A percentile compares a stretch with the other conserved stretches of the same genome.
Conservation (phyloP, 1,140 invertebrate genomes). For the Varroa destructor region DNA sequence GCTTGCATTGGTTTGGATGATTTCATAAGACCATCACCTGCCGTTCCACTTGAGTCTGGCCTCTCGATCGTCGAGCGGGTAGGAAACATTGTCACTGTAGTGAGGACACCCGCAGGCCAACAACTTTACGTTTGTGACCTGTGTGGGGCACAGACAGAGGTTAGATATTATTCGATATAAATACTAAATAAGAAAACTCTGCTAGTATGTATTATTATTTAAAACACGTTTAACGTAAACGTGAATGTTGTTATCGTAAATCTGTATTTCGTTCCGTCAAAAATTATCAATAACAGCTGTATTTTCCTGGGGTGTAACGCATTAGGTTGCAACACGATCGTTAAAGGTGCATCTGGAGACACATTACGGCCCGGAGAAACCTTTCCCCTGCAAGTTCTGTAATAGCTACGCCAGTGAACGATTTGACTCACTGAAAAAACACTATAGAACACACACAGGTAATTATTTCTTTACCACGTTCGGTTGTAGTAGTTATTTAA, state of each 20-base stretch:
- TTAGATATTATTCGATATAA: no score
- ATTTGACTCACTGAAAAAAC: slow-evolving; percentile 20
- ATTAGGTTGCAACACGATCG: background rate
- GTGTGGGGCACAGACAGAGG: slow-evolving; percentile 13
- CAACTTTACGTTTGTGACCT: slow-evolving; percentile 16
- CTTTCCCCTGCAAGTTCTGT: slow-evolving; percentile 22
- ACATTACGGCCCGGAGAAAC: slow-evolving; percentile 23
- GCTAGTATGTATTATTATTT: no score
- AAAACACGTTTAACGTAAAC: no score
- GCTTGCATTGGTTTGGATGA: no score
- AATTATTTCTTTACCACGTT: background rate
- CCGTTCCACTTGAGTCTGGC: no score
- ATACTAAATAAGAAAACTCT: no score
- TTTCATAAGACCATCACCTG: no score
- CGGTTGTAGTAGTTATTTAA: background rate
- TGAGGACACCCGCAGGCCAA: slow-evolving; percentile 12
- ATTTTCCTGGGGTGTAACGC: no score
- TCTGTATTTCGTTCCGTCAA: no score
- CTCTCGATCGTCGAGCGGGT: background rate
- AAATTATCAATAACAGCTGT: no score
- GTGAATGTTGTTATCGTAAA: no score
- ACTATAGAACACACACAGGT: slow-evolving; percentile 21
- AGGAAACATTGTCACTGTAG: slow-evolving; percentile 24
- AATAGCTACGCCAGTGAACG: slow-evolving; percentile 19
- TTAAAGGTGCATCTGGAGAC: slow-evolving; percentile 15